Evolutionary conservation across 2,113 vertebrate genomes (phyloP).

Genomic region (Cathartes aura): DNA sequence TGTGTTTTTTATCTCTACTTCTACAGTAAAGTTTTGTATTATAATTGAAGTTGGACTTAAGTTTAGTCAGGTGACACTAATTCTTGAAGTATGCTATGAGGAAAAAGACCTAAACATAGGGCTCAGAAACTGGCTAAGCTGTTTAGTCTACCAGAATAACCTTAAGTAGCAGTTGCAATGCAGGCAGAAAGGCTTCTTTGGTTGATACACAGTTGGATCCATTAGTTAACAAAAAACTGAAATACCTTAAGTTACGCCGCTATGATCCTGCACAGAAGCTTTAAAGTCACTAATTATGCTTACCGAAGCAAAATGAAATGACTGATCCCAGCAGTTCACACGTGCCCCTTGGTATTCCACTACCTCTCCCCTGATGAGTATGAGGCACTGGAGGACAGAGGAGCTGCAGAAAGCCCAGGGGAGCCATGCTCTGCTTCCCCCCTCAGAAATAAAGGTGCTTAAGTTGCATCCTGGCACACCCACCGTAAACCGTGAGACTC

Average conservation of each 20-base stretch:
- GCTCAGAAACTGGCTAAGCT: neutral
- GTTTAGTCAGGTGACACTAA: neutral
- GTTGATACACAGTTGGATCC: conserved; percentile 36
- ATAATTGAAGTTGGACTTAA: neutral
- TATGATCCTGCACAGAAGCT: conserved; percentile 5
- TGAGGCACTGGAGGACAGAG: conserved; percentile 24
- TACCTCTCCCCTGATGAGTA: neutral
- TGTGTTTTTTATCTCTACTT: neutral
- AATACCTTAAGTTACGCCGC: neutral
- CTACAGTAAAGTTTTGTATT: neutral
- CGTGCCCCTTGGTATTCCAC: neutral
- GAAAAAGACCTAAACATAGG: neutral
- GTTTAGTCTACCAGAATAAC: neutral
- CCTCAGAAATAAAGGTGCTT: neutral
- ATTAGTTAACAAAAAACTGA: neutral
- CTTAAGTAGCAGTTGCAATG: neutral
- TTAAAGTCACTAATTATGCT: neutral
- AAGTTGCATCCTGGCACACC: neutral
- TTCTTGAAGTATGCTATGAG: conserved; percentile 19
- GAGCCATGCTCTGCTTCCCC: neutral
- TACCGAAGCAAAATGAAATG: neutral
- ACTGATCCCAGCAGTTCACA: neutral
- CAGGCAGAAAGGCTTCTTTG: conserved; percentile 69
- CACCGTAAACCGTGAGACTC: neutral
- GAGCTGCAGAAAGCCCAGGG: neutral